These are phyloP conservation scores for Boulengeromyrus knoepffleri DNA, from an alignment of 2,113 vertebrate genomes.

Conservation along the genomic window DNA sequence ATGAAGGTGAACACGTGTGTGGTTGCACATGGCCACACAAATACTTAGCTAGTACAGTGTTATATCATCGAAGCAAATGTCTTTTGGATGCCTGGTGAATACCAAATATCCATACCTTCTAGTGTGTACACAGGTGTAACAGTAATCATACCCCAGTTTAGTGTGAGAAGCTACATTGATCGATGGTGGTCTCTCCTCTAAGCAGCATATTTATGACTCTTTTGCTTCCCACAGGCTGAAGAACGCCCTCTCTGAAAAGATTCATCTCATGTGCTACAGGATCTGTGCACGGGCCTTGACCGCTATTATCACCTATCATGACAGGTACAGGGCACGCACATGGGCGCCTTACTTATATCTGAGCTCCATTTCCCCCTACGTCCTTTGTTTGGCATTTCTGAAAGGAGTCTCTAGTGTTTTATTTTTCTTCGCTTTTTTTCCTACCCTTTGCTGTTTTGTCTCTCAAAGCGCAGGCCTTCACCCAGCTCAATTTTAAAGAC, in stretches of 20 bases:
- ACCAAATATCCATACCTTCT: not conserved
- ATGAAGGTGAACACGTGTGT: not conserved
- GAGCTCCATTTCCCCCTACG: not conserved
- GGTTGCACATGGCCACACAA: not conserved
- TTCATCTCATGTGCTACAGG: conserved; percentile 82
- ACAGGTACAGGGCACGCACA: conserved; percentile 59
- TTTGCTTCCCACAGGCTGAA: conserved; percentile 63
- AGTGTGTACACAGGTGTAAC: not conserved
- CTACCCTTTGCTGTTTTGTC: not conserved
- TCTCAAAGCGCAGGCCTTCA: not conserved
- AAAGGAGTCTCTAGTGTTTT: not conserved
- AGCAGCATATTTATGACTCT: not conserved
- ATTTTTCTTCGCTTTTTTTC: not conserved
- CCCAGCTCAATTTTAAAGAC: not conserved
- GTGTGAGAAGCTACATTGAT: not conserved
- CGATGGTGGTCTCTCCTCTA: not conserved
- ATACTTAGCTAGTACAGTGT: not conserved
- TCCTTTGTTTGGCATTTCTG: not conserved
- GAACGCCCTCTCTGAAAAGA: conserved; percentile 76
- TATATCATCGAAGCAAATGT: not conserved
- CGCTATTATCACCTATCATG: conserved; percentile 86
- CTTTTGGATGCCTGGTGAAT: not conserved
- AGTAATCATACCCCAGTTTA: not conserved
- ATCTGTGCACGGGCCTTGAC: conserved; percentile 85
- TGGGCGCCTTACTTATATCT: not conserved